phyloP scores from a whole-genome alignment of 2,113 vertebrate genomes.

The Gymnorhina tibicen region DNA sequence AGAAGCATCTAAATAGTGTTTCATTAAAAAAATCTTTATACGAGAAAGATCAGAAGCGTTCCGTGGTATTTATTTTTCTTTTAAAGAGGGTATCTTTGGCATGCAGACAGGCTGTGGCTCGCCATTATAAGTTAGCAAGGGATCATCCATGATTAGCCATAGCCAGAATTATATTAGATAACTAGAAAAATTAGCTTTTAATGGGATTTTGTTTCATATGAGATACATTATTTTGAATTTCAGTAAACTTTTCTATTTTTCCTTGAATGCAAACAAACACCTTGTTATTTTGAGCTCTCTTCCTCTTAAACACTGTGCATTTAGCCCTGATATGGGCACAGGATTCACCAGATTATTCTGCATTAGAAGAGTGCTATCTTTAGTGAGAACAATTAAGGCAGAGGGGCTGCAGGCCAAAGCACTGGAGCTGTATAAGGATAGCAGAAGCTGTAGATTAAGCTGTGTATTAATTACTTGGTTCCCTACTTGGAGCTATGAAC shows the following conservation, averaged over 20 bases:
- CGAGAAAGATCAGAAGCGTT: not conserved
- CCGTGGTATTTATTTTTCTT: not conserved
- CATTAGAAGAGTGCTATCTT: constrained; percentile 55
- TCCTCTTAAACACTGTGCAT: not conserved
- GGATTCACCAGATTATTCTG: constrained; percentile 55
- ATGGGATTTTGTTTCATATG: not conserved
- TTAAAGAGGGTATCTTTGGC: not conserved
- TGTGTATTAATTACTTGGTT: constrained; percentile 49
- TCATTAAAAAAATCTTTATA: not conserved
- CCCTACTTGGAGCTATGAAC: constrained; percentile 29
- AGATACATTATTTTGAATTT: not conserved
- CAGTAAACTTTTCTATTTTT: not conserved
- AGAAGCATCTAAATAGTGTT: not conserved
- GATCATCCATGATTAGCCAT: not conserved
- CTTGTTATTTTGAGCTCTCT: not conserved
- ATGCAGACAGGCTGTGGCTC: not conserved
- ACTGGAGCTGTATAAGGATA: not conserved
- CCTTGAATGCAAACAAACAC: not conserved
- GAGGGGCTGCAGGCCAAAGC: constrained; percentile 67
- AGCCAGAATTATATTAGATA: not conserved
- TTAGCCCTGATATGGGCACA: not conserved
- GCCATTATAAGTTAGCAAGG: not conserved
- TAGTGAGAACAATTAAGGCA: constrained; percentile 63
- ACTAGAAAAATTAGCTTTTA: not conserved
- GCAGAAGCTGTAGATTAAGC: constrained; percentile 50